Base-by-base conservation (phyloP, 2,797 vertebrate genomes). In the Bovichtus variegatus region DNA sequence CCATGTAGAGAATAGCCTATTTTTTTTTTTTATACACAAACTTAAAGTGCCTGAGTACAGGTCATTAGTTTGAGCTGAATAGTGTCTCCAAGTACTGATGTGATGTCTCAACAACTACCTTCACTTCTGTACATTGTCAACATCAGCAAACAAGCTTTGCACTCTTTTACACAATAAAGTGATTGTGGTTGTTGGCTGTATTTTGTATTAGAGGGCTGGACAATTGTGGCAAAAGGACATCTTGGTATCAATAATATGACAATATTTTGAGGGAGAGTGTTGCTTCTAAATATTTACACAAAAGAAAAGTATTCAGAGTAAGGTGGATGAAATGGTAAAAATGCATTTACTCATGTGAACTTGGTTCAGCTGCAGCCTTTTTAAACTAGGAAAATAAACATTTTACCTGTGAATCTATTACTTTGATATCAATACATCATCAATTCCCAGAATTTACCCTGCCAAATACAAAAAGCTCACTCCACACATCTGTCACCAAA, bases 111-210 rank as follows among this genome's bases (percentile, higher is more conserved):
- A 38, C 43, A 41, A 34, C 12, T n/a, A 25, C 38, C n/a, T 1
- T 77, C 70, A 70, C 1, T 19, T 44, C 38, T 74, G 36, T 59
- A 13, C 19, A 19, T 19, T 60, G 55, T 49, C 41, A 8, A 71
- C 5, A 6, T 73, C 58, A 2, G 10, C 74, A 36, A 64, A 71
- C n/a, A 57, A 59, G 31, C 51, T 76, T 83, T 89, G 34, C 78
- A 71, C 59, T 23, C n/a, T 77, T 84, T 77, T 69, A 50, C 75
- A 72, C 54, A 89, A 90, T 89, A 88, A 89, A 88, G 7, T 16
- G 29, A 51, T n/a, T 72, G 21, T 68, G 46, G 11, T 40, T 51
- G 50, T 1, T 53, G 11, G 11, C 4, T 69, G 47, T 21, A 3
- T 55, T 62, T 62, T 69, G 15, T 4, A 38, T 11, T 18, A 8